Conservation (phyloP, 92 coral and sea anemone genomes). For the Palythoa heliodiscus region DNA sequence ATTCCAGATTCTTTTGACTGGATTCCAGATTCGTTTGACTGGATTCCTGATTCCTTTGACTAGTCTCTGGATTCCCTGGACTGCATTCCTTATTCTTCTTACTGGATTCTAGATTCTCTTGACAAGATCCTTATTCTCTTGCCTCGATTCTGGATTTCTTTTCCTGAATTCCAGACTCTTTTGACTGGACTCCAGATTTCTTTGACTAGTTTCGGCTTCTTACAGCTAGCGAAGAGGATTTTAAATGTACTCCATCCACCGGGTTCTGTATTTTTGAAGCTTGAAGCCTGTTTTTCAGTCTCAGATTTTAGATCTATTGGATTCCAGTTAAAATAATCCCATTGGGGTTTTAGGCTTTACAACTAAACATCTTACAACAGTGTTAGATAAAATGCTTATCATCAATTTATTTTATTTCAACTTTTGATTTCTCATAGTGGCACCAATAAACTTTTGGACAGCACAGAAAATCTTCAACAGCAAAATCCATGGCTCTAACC, state of each 20-base stretch:
- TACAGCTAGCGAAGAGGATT: no score
- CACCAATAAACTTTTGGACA: constrained; percentile 95
- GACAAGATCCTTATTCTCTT: neutral
- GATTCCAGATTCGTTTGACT: neutral
- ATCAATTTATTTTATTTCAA: neutral
- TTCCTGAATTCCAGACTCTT: neutral
- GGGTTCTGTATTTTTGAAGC: no score
- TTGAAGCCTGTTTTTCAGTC: no score
- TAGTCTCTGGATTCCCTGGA: neutral
- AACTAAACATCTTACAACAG: neutral
- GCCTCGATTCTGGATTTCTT: neutral
- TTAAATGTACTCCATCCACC: no score
- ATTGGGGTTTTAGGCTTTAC: neutral
- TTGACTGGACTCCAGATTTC: neutral
- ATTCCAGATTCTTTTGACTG: neutral
- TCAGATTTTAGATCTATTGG: no score
- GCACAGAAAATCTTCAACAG: constrained; percentile 92
- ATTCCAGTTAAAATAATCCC: no score
- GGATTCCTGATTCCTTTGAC: neutral
- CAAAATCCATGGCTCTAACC: constrained; percentile 91
- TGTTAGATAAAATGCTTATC: neutral
- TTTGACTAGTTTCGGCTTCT: neutral
- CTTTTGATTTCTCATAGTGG: constrained; percentile 48
- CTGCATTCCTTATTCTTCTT: neutral
- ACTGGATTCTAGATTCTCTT: neutral